Evolutionary conservation across 1,140 invertebrate species (phyloP).

Genomic region (Aphidius ervi): DNA sequence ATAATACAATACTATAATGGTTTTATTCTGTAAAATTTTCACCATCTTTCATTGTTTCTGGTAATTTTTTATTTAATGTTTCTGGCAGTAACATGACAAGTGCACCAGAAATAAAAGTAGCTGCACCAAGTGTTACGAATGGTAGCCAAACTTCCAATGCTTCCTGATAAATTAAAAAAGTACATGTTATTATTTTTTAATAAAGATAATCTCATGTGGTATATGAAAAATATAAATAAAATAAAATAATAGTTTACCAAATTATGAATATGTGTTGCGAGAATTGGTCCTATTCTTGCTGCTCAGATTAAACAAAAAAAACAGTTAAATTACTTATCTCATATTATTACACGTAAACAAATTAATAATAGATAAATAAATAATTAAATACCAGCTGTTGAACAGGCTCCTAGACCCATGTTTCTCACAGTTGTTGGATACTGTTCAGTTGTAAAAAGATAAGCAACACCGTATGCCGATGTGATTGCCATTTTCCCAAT

Average conservation of each 20-base stretch:
- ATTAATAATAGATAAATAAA: too few species aligned
- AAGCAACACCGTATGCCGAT: conserved; percentile 74
- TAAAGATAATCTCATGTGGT: too few species aligned
- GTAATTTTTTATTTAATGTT: conserved; percentile 69
- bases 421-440: conserved; percentile 81
- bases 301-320: too few species aligned
- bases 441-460: conserved; percentile 77
- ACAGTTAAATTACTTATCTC: too few species aligned
- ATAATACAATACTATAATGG: not conserved
- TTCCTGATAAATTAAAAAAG: conserved; percentile 41
- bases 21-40: conserved; percentile 64
- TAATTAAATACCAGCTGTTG: conserved; percentile 53
- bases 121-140: conserved; percentile 66
- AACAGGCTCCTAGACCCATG: conserved; percentile 71
- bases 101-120: conserved; percentile 62
- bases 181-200: not conserved
- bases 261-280: conserved; percentile 69
- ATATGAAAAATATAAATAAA: too few species aligned
- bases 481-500: conserved; percentile 79
- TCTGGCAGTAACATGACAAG: conserved; percentile 70
- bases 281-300: conserved; percentile 71
- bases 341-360: too few species aligned
- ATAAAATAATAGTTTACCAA: conserved; percentile 47
- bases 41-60: conserved; percentile 71
- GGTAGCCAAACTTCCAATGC: conserved; percentile 64